Conservation (phyloP, 2,888 invertebrate species). For the Drosophila kambysellisi region DNA sequence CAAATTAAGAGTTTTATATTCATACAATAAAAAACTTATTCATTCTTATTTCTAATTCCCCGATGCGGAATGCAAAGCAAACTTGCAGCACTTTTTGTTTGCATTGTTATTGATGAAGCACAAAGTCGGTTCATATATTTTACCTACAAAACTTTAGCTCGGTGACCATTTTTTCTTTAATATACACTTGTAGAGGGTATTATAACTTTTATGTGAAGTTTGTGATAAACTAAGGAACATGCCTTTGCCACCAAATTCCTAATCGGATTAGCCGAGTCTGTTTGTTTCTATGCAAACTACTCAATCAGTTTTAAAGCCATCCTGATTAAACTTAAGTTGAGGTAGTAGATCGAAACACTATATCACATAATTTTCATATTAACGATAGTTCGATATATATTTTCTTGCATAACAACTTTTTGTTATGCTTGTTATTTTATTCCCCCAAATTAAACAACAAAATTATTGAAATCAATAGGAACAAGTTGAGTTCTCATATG, state of each 20-base stretch:
- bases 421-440: background rate
- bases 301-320: background rate
- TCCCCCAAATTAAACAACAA: background rate
- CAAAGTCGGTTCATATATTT: constrained; percentile 43
- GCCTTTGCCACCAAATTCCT: background rate
- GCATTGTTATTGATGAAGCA: constrained; percentile 32
- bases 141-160: constrained; percentile 34
- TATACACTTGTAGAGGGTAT: background rate
- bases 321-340: background rate
- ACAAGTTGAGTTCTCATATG: rapidly evolving
- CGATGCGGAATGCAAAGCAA: background rate
- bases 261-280: background rate
- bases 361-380: background rate
- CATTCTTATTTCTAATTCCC: constrained; percentile 10
- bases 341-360: background rate
- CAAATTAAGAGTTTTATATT: background rate
- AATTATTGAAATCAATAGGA: background rate
- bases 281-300: background rate
- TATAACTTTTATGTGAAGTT: background rate
- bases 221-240: background rate
- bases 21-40: constrained; percentile 19
- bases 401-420: background rate
- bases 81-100: constrained; percentile 1
- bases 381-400: background rate
- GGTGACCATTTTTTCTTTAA: background rate